Base-by-base conservation (phyloP, 2,888 invertebrate species). In the Diarsia dahlii region DNA sequence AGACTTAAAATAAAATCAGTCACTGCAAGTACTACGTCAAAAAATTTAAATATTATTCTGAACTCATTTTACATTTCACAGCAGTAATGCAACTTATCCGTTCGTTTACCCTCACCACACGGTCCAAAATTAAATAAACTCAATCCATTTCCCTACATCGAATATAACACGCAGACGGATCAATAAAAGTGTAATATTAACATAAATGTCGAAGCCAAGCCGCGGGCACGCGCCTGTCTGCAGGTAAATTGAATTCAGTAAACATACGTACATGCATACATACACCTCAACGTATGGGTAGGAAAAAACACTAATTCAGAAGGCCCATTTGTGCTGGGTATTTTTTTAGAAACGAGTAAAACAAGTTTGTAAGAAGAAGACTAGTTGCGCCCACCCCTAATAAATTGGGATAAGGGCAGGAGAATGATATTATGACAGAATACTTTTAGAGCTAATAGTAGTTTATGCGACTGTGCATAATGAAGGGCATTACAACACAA, bases 171-270 rank as follows among this genome's bases (percentile, higher is more conserved):
- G 64, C 79, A 72, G 72, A 82, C 73, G 46, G 72, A 76, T 85
- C 84, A 76, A 84, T 86, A 85, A 77, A 84, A 81, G 20, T 71
- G 67, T 81, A 69, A 84, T 83, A 84, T 83, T 83, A 81, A 77
- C 84, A 84, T 81, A 84, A 84, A 84, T 77, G 64, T 77, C 46
- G 77, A 65, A 82, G 77, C 48, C 56, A 71, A 70, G 77, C 85
- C 87, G 72, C 77, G 63, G 75, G 85, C 73, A 52, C 77, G 62
- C 64, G 65, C 72, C 76, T 56, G 85, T 80, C 87, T 84, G 75
- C 77, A 75, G 82, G 82, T 82, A 85, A 87, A 85, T 85, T 85
- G 85, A 84, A 87, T 80, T 85, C 74, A 63, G 68, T 73, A 79
- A 81, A 77, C 72, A 85, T 82, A 84, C 68, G 72, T 73, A 82